Conservation (phyloP, 2,113 vertebrate genomes). For the Apteryx owenii region DNA sequence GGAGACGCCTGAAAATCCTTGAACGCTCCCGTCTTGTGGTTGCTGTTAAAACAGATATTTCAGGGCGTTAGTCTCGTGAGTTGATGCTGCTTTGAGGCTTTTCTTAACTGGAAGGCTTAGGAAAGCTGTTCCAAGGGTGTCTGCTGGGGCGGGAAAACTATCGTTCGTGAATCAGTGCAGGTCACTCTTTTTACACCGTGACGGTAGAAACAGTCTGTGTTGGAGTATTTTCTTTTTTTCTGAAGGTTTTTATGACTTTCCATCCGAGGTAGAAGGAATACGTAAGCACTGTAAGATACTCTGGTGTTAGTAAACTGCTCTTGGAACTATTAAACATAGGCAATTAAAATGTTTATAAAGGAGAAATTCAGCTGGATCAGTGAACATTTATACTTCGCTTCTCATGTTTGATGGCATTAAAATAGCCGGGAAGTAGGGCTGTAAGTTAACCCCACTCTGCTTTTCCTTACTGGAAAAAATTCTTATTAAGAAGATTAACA, state of each 20-base stretch:
- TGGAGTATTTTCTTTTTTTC: neutral
- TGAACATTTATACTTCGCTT: conserved; percentile 9
- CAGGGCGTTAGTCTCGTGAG: neutral
- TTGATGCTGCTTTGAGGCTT: neutral
- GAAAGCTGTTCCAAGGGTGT: neutral
- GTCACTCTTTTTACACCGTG: neutral
- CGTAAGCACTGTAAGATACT: neutral
- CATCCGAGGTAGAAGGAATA: neutral
- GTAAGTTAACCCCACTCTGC: neutral
- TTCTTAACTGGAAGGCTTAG: neutral
- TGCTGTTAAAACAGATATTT: neutral
- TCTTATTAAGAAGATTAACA: neutral
- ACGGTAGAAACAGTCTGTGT: neutral
- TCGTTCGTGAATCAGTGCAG: neutral
- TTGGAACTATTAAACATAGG: neutral
- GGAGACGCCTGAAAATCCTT: neutral
- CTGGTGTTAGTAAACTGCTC: neutral
- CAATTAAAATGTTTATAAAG: neutral
- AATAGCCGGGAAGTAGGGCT: neutral
- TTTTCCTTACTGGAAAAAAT: neutral
- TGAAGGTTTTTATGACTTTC: neutral
- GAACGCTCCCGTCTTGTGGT: neutral
- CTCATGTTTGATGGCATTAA: neutral
- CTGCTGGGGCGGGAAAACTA: neutral
- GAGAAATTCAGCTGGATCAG: neutral